Evolutionary conservation across 2,888 invertebrate genomes (phyloP).

Genomic region (Lithosia quadra): DNA sequence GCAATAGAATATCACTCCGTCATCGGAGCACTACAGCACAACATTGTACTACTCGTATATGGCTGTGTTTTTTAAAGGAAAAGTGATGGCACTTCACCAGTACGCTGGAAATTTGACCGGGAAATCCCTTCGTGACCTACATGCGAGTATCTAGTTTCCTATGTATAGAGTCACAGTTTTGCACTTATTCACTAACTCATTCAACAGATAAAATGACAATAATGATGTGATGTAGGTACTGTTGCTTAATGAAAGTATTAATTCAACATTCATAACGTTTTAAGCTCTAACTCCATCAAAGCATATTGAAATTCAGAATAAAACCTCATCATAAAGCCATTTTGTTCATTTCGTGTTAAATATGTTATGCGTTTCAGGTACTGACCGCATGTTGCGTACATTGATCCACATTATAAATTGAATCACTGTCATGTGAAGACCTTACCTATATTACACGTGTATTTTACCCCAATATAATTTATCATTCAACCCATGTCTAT

Average conservation of each 20-base stretch:
- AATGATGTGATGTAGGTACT: neutral
- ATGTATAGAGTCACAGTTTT: neutral
- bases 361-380: neutral
- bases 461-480: neutral
- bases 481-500: constrained; percentile 6
- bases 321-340: neutral
- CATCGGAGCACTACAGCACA: no score
- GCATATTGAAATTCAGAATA: neutral
- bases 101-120: neutral
- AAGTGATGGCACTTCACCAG: neutral
- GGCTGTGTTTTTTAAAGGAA: neutral
- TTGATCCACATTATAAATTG: neutral
- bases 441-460: neutral
- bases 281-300: neutral
- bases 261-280: no score
- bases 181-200: neutral
- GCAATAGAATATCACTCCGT: no score
- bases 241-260: no score
- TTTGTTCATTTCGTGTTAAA: neutral
- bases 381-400: neutral
- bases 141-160: neutral
- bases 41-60: no score
- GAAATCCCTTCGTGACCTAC: neutral
- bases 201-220: constrained; percentile 4
- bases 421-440: neutral